Conservation (phyloP, 2,888 invertebrate species). For the Stegana nigrithorax region DNA sequence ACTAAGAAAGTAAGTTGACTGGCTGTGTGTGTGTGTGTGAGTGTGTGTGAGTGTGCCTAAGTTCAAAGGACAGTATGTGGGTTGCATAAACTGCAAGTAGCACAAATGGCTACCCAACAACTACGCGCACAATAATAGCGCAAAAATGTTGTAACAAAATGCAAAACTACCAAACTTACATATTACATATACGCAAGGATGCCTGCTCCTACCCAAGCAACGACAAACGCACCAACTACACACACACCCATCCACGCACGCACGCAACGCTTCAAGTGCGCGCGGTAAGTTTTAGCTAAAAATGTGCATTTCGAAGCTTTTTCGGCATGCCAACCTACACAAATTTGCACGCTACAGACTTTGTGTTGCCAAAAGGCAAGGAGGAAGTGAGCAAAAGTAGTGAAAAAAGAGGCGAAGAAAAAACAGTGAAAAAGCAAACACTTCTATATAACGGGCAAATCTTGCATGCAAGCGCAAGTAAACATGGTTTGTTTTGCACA, state of each 20-base stretch:
- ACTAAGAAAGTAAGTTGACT: not conserved
- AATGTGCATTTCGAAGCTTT: not conserved
- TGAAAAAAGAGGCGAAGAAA: no score
- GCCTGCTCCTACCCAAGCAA: no score
- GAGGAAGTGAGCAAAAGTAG: no score
- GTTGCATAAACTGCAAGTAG: not conserved
- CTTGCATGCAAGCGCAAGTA: no score
- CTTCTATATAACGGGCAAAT: no score
- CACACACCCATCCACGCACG: not conserved
- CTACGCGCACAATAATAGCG: not conserved
- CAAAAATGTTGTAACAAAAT: not conserved
- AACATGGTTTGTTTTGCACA: no score
- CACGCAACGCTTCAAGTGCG: not conserved
- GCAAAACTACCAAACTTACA: not conserved
- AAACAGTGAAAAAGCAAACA: no score
- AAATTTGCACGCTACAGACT: no score
- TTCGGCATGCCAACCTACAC: not conserved
- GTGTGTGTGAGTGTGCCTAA: constrained; percentile 6
- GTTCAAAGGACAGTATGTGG: constrained; percentile 17
- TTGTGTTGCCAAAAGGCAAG: no score
- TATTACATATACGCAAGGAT: not conserved
- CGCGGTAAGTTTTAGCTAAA: not conserved
- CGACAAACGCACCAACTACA: not conserved
- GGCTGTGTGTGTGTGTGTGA: not conserved
- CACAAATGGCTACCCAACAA: not conserved